Conservation (phyloP, 2,888 invertebrate genomes). For the Schrankia costaestrigalis region DNA sequence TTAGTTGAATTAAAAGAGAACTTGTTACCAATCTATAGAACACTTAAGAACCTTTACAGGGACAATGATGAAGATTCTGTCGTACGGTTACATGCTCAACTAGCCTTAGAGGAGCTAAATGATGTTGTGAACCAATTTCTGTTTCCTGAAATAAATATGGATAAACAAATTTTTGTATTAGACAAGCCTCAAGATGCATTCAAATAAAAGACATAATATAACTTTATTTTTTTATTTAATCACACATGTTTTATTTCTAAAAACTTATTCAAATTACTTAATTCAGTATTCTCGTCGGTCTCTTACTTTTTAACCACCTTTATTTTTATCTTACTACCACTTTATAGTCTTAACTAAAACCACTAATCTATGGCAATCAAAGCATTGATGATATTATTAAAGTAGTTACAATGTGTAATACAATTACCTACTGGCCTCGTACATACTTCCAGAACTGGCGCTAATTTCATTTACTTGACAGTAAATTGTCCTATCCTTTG, state of each 20-base stretch:
- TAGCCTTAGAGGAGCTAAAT: conserved; percentile 85
- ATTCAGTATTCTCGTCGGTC: background rate
- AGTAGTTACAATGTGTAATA: conserved; percentile 28
- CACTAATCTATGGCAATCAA: conserved; percentile 40
- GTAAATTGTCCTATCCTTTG: too few species aligned
- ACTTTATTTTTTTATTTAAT: conserved; percentile 34
- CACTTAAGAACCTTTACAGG: conserved; percentile 83
- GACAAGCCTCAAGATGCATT: conserved; percentile 30
- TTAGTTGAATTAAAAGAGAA: conserved; percentile 84
- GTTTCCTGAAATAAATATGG: conserved; percentile 77
- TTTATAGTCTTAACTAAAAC: conserved; percentile 9
- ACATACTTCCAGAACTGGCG: too few species aligned
- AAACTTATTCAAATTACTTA: conserved; percentile 10
- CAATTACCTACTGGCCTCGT: conserved; percentile 27
- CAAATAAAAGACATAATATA: conserved; percentile 48
- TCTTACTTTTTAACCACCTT: background rate
- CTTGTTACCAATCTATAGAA: conserved; percentile 85
- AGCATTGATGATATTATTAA: conserved; percentile 30
- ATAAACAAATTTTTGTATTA: conserved; percentile 77
- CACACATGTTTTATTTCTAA: conserved; percentile 27
- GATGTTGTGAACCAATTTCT: conserved; percentile 83
- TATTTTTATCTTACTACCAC: conserved; percentile 6
- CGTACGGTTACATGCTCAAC: conserved; percentile 82
- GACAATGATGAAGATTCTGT: conserved; percentile 83
- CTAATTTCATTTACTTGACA: too few species aligned